These are phyloP conservation scores for Tachyglossus aculeatus DNA, from an alignment of 2,797 vertebrate species.

Conservation along the genomic window DNA sequence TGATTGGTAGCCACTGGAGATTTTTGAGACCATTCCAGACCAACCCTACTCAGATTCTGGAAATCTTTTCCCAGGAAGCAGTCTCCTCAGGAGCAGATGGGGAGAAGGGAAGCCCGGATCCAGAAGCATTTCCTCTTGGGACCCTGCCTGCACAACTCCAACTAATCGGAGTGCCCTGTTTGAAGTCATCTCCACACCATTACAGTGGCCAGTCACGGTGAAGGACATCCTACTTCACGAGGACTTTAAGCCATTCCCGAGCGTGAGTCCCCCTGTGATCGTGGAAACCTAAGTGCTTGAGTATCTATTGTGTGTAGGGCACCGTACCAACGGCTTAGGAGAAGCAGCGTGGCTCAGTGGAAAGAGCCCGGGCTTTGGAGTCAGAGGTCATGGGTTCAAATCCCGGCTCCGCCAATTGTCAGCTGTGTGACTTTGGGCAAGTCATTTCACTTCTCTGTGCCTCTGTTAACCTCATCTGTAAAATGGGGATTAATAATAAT, in stretches of 20 bases:
- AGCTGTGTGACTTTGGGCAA: too few relatives aligned
- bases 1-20: too few relatives aligned
- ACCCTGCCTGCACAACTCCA: background rate
- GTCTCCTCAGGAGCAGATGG: background rate
- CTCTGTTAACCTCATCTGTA: too few relatives aligned
- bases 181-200: constrained; percentile 53
- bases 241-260: constrained; percentile 35
- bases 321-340: too few relatives aligned
- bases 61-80: constrained; percentile 52
- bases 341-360: too few relatives aligned
- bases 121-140: constrained; percentile 3
- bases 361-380: too few relatives aligned
- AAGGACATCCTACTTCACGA: constrained; percentile 51
- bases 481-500: too few relatives aligned
- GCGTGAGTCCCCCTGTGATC: constrained; percentile 27
- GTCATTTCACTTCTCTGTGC: too few relatives aligned
- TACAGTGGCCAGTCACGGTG: constrained; percentile 51
- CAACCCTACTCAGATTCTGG: background rate
- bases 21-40: too few relatives aligned
- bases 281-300: background rate
- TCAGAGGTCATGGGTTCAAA: too few relatives aligned
- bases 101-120: background rate
- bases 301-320: background rate
- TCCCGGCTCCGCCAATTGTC: too few relatives aligned
- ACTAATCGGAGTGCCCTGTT: constrained; percentile 70